Base-by-base conservation (phyloP, 2,113 vertebrate species). In the Nothobranchius kuhntae region DNA sequence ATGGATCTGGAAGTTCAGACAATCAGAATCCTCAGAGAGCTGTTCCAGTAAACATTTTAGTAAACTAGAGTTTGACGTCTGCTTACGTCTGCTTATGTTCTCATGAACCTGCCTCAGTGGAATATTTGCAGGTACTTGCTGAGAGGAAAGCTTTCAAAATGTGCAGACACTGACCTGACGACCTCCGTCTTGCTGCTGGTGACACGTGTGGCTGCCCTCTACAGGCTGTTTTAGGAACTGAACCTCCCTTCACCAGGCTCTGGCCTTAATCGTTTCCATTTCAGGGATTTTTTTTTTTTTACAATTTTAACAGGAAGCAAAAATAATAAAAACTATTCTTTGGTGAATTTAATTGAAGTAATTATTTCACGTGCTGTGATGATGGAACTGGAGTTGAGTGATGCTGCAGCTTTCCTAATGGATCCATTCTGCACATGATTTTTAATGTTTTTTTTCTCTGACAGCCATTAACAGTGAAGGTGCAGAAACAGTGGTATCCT, bases 141-240 rank as follows among this genome's bases (percentile, higher is more conserved):
- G 38, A 8, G 38, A 40, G 7, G 1, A 30, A 4, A 62, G 70
- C 48, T 60, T 50, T 52, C 30, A 67, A 61, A 38, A 17, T 40
- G 15, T 56, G 54, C 54, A 17, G 38, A 40, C 6, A 40, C n/a
- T 40, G 55, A 44, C n/a, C n/a, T 13, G 66, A 50, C 61, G 54
- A 38, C 52, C 52, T 13, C 75, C 54, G 56, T 26, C 59, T 60
- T 66, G 75, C 65, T 53, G 73, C 62, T 73, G 21, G 50, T 8
- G 0, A 15, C 12, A 30, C 13, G 46, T 77, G 61, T 47, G 60
- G 68, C 85, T 74, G 54, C 85, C 85, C 75, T 56, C 85, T 83
- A 79, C 75, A 85, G 81, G 83, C 57, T 3, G 24, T 13, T 75
- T 63, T 64, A 53, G 51, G 67, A 51, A 87, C 36, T 81, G 54